Base-by-base conservation (phyloP, 2,888 invertebrate species). In the Taenaris catops region DNA sequence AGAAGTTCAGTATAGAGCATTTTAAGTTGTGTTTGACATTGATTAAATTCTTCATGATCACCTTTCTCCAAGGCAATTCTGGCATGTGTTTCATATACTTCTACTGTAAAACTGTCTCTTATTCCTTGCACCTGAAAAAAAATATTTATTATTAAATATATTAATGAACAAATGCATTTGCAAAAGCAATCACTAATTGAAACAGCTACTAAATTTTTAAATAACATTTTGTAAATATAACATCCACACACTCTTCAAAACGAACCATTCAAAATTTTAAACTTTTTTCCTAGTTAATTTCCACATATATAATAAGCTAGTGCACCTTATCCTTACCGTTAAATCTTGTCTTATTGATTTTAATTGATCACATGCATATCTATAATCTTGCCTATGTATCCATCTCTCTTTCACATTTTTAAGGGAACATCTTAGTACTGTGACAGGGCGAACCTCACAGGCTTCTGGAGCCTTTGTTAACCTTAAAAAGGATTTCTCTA, bases 11-110 rank as follows among this genome's bases (percentile, higher is more conserved):
- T 81, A 72, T 99, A 99, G 16, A 99, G 89, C 90, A 96, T 94
- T 88, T 96, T 96, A 33, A 99, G 88, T 83, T 99, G 99, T 6
- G 98, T 97, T 84, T 99, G 99, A 70, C 99, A 99, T 76, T 99
- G 99, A 88, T 99, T 99, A 70, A 99, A 99, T 73, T 99, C 99
- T 67, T 98, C 98, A 71, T 98, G 97, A 69, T 99, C 99, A 32
- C 97, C 96, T 83, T 96, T 98, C 75, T 99, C 99, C 71, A 99
- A 89, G 28, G 99, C 98, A 61, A 99, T 96, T 34, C 98, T 90
- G 2, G 98, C 99, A 87, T 99, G 99, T 2, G 97, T 98, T 88
- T 99, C 99, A 84, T 99, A 99, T 5, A 99, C 99, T 65, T 95
- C 91, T n/a, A 99, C 94, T 34, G 99, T 98, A 67, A 99, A 98